phyloP scores from a whole-genome alignment of 64 coral and sea anemone species.

The Acropora tenuis region DNA sequence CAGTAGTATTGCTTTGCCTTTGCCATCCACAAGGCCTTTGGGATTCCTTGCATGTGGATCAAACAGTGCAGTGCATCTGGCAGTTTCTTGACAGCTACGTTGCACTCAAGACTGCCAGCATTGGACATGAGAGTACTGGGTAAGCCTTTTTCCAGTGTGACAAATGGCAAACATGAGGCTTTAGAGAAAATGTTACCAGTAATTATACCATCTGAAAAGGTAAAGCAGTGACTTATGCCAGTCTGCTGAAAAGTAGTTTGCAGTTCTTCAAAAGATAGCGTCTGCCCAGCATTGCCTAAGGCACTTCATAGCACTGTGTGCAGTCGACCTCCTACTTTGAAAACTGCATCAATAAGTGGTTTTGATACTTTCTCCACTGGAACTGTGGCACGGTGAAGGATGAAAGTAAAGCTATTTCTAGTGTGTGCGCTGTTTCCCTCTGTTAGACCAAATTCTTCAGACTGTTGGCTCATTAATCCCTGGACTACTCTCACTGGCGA shows the following conservation, averaged over 20 bases:
- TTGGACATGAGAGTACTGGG: too few species aligned
- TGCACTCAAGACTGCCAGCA: background rate
- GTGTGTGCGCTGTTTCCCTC: constrained; percentile 31
- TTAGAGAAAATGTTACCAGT: too few species aligned
- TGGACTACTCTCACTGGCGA: background rate
- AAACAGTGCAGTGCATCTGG: background rate
- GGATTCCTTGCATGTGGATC: constrained; percentile 7
- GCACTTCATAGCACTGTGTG: constrained; percentile 14
- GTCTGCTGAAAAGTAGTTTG: background rate
- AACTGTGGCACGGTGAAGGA: constrained; percentile 4
- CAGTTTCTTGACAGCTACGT: constrained; percentile 6
- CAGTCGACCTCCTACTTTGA: background rate
- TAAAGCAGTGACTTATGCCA: background rate
- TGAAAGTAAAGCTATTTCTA: constrained; percentile 13
- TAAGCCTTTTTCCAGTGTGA: too few species aligned
- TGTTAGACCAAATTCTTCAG: background rate
- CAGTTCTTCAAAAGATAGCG: constrained; percentile 23
- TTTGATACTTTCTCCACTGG: background rate
- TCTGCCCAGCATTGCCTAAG: background rate
- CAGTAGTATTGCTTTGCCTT: constrained; percentile 1
- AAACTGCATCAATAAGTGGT: background rate
- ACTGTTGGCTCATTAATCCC: constrained; percentile 29
- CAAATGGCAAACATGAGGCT: too few species aligned
- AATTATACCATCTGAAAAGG: too few species aligned
- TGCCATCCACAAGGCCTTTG: constrained; percentile 23